These are phyloP conservation scores for Noturus placidus DNA, from an alignment of 2,113 vertebrate genomes.

Conservation along the genomic window DNA sequence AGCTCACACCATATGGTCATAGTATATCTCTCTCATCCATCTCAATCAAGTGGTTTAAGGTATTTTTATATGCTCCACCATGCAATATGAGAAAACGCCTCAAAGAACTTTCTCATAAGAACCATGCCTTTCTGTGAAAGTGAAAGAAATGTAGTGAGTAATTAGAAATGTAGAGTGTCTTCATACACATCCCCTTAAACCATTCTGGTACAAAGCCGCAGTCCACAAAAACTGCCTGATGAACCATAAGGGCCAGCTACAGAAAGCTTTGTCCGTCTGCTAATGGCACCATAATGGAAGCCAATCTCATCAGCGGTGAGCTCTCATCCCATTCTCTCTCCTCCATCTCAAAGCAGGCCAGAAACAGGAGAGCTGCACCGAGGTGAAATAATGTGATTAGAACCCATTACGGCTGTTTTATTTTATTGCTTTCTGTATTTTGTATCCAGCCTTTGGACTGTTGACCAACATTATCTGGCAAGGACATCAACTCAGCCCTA, in stretches of 20 bases:
- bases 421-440: slow-evolving; percentile 32
- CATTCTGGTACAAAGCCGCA: background rate
- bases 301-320: slow-evolving; percentile 28
- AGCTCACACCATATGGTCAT: background rate
- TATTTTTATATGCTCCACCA: background rate
- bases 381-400: slow-evolving; percentile 39
- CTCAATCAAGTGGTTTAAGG: background rate
- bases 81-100: background rate
- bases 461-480: slow-evolving; percentile 41
- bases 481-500: slow-evolving; percentile 23
- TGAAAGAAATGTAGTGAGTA: background rate
- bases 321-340: slow-evolving; percentile 13
- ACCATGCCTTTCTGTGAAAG: background rate
- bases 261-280: slow-evolving; percentile 3
- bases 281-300: slow-evolving; percentile 43
- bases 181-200: background rate
- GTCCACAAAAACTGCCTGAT: background rate
- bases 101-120: background rate
- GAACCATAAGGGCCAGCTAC: background rate
- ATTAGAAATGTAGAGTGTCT: background rate
- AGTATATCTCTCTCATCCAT: background rate
- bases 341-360: slow-evolving; percentile 23
- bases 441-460: slow-evolving; percentile 21
- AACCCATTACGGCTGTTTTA: slow-evolving; percentile 41
- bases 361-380: slow-evolving; percentile 27